Evolutionary conservation across 2,113 vertebrate species (phyloP).

Genomic region (Rhinoderma darwinii): DNA sequence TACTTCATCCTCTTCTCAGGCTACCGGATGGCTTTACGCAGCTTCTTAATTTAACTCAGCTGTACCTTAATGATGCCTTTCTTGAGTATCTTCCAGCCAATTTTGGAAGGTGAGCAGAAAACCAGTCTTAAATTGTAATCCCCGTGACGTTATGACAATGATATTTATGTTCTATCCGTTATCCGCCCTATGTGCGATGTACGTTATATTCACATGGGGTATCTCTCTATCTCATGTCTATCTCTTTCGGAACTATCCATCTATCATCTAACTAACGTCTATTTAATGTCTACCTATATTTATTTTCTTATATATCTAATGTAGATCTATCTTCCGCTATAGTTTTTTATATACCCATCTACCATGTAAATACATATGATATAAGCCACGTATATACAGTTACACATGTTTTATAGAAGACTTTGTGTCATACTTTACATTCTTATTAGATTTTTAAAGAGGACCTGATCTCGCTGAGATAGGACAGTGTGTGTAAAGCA

Average conservation of each 20-base stretch:
- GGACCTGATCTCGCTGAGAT: no score
- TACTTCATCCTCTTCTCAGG: constrained; percentile 71
- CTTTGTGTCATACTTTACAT: no score
- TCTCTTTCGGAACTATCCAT: neutral
- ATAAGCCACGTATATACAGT: no score
- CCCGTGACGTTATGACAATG: neutral
- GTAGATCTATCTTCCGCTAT: no score
- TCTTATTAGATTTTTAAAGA: no score
- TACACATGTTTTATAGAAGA: no score
- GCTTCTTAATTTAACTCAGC: constrained; percentile 97
- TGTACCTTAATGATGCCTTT: constrained; percentile 99
- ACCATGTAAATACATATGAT: no score
- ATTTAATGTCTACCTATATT: neutral
- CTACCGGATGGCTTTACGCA: constrained; percentile 98
- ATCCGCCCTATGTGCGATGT: no score
- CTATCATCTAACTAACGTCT: no score
- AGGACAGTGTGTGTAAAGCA: no score
- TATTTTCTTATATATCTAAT: neutral
- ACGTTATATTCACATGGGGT: no score
- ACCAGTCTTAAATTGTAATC: neutral
- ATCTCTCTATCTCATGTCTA: neutral
- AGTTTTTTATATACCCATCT: no score
- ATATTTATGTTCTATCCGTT: neutral
- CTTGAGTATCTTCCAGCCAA: constrained; percentile 98
- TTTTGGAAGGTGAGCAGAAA: constrained; percentile 92